Evolutionary conservation across 2,113 vertebrate species (phyloP).

Genomic region (Zosterops lateralis): DNA sequence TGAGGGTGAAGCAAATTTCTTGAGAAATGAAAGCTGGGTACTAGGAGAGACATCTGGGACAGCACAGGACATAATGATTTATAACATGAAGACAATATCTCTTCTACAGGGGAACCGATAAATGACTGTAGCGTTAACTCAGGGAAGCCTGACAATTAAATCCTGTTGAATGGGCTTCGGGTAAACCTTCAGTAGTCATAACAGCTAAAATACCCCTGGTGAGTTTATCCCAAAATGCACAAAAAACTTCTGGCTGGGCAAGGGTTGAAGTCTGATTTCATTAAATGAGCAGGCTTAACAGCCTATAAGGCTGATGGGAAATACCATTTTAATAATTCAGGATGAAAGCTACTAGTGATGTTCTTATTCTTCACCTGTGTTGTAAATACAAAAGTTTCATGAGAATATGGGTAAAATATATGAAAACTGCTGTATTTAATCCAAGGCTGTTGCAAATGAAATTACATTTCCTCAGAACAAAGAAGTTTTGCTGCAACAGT

Average conservation of each 20-base stretch:
- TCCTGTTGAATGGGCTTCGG: background rate
- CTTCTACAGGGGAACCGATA: background rate
- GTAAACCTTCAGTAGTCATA: background rate
- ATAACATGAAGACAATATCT: background rate
- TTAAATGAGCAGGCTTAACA: background rate
- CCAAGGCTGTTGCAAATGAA: background rate
- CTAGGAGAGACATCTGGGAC: background rate
- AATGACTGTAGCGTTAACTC: background rate
- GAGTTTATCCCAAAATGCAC: background rate
- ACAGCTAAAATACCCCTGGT: background rate
- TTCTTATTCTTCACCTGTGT: background rate
- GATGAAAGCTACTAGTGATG: background rate
- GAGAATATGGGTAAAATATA: background rate
- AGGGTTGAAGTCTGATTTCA: background rate
- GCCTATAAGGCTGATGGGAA: background rate
- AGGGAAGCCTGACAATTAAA: background rate
- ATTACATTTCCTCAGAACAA: background rate
- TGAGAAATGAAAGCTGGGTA: background rate
- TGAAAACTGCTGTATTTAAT: background rate
- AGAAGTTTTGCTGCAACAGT: background rate
- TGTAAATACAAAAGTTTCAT: background rate
- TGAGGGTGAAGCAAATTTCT: background rate
- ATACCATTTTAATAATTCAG: background rate
- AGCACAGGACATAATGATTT: background rate
- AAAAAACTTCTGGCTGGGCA: background rate